These are phyloP conservation scores for Stichopus chloronotus DNA, from an alignment of 35 echinoderm and acorn worm species.

Conservation along the genomic window DNA sequence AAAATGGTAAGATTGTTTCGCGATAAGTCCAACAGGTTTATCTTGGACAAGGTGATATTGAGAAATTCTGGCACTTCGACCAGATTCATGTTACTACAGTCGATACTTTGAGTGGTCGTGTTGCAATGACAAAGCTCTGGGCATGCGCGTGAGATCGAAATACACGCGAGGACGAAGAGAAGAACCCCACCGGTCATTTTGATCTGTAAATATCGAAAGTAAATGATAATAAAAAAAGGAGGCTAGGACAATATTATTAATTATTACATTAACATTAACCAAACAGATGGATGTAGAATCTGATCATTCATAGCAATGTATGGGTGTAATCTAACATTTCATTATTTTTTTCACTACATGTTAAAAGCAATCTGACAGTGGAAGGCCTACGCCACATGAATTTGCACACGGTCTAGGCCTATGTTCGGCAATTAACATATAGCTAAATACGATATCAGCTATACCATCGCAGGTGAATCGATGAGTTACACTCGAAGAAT, in stretches of 20 bases:
- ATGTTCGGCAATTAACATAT: too few relatives aligned
- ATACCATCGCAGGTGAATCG: too few relatives aligned
- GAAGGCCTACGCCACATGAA: too few relatives aligned
- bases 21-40: constrained; percentile 44
- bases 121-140: constrained; percentile 25
- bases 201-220: neutral
- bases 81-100: constrained; percentile 7
- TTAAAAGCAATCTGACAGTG: too few relatives aligned
- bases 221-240: neutral
- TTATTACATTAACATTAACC: neutral
- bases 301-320: too few relatives aligned
- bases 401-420: too few relatives aligned
- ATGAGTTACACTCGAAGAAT: too few relatives aligned
- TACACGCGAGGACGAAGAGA: neutral
- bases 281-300: too few relatives aligned
- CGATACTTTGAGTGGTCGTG: neutral
- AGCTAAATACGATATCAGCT: too few relatives aligned
- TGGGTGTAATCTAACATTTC: too few relatives aligned
- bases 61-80: neutral
- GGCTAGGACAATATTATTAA: neutral
- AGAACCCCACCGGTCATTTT: neutral
- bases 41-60: constrained; percentile 27
- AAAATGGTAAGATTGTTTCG: constrained; percentile 41
- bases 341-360: too few relatives aligned
- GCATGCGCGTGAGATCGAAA: neutral